Evolutionary conservation across 1,140 invertebrate genomes (phyloP).

Genomic region (Drosophila grimshawi): DNA sequence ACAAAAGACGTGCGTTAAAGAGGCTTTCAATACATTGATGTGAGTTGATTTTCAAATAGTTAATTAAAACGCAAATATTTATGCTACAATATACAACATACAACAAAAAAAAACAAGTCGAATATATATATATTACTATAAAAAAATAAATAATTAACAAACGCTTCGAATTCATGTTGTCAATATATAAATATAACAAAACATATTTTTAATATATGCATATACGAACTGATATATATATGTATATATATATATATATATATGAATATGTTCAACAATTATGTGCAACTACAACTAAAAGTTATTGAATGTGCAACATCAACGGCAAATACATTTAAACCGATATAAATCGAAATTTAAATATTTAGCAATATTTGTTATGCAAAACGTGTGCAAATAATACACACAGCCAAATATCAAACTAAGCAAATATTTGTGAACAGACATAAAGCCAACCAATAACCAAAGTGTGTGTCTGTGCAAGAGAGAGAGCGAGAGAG

Average conservation of each 20-base stretch:
- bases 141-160: conserved; percentile 8
- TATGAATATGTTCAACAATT: background rate
- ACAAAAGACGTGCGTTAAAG: conserved; percentile 38
- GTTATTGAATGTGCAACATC: conserved; percentile 51
- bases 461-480: background rate
- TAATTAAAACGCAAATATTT: conserved; percentile 46
- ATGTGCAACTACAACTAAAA: conserved; percentile 8
- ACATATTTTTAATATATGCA: conserved; percentile 47
- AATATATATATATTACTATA: conserved; percentile 20
- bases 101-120: background rate
- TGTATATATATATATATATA: conserved; percentile 37
- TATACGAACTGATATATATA: background rate
- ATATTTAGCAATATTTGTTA: conserved; percentile 33
- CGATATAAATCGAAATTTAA: conserved; percentile 31
- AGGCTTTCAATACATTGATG: conserved; percentile 49
- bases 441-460: conserved; percentile 33
- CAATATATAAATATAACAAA: conserved; percentile 34
- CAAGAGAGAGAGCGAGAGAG: no score
- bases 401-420: conserved; percentile 33
- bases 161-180: conserved; percentile 52
- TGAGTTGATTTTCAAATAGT: conserved; percentile 40
- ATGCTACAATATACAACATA: conserved; percentile 44
- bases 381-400: conserved; percentile 18
- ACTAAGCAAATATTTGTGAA: conserved; percentile 64
- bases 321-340: conserved; percentile 20